These are phyloP conservation scores for Geotrupes spiniger DNA, from an alignment of 2,888 invertebrate species.

Conservation along the genomic window DNA sequence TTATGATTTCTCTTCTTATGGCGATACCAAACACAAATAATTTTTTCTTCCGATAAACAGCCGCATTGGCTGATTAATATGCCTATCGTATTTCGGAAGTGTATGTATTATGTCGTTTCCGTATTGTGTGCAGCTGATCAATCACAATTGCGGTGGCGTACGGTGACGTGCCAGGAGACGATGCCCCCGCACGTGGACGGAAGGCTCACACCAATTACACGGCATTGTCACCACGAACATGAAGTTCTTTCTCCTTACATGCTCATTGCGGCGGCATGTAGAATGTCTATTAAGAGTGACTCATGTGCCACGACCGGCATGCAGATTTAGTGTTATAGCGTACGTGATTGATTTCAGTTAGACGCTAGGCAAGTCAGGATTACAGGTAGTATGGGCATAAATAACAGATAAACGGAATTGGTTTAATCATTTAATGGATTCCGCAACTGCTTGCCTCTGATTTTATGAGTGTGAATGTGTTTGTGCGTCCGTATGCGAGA, in stretches of 20 bases:
- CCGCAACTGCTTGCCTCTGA: constrained; percentile 35
- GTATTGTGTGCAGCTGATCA: constrained; percentile 35
- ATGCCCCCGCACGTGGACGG: constrained; percentile 44
- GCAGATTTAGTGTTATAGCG: constrained; percentile 50
- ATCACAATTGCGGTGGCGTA: constrained; percentile 37
- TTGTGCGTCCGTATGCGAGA: no score
- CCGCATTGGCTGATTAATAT: not conserved
- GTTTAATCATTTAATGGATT: constrained; percentile 43
- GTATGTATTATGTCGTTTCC: constrained; percentile 4
- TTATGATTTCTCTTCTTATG: no score
- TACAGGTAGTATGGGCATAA: constrained; percentile 34
- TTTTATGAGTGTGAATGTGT: constrained; percentile 26
- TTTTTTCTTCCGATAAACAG: no score
- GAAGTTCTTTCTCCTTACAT: constrained; percentile 39
- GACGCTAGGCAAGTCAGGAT: constrained; percentile 29
- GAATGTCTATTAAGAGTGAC: constrained; percentile 43
- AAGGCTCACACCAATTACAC: constrained; percentile 46
- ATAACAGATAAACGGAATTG: constrained; percentile 40
- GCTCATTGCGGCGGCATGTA: constrained; percentile 37
- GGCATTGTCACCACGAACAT: constrained; percentile 33
- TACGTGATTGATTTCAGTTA: constrained; percentile 44
- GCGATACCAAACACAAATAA: no score
- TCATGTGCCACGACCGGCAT: constrained; percentile 43
- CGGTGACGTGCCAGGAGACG: constrained; percentile 15
- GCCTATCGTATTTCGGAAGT: constrained; percentile 4